Evolutionary conservation across 2,113 vertebrate species (phyloP), one percentile per base, ranked within the genome.

Genomic region (Cebus imitator): DNA sequence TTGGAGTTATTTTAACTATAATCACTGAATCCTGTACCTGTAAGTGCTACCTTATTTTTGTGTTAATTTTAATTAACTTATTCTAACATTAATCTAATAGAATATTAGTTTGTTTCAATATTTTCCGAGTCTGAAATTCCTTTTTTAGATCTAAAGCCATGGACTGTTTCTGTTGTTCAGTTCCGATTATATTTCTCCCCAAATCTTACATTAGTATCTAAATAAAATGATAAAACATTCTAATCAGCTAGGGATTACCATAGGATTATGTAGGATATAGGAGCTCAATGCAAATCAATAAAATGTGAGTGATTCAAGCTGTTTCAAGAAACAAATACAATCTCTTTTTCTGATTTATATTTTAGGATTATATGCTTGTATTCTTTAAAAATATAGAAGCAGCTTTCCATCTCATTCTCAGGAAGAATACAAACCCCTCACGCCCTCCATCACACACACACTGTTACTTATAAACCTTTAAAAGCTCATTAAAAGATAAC

Each of bases 141-240:
- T 68, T 81, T 50, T 75, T 48, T 52, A 6, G 2, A 50, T 83
- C 79, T 87, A 94, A 85, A 20, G 30, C 5, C 12, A 68, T 35
- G 3, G 2, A 87, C 17, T 87, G 25, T 82, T 85, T 73, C 27
- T 55, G 45, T 75, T 88, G 4, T 75, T 86, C 9, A 35, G 9
- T 70, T 96, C n/a, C 81, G 68, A 68, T 84, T 94, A 35, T 68
- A 43, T 83, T 83, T 89, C 17, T 92, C 48, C 14, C 12, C 6
- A 1, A 87, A 96, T 89, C 72, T 80, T 80, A 72, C 30, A 84
- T 83, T 83, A 79, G n/a, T 93, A 96, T 95, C 37, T 89, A 95
- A 89, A 87, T 84, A 91, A 86, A n/a, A 70, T 78, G n/a, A 94
- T 80, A 91, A 95, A 96, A 58, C 30, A 95, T 80, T 95, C 37